Percentiles rank a stretch among this genome's conserved stretches.
Conservation (phyloP, 2,113 vertebrate genomes). For the Dipodomys stephensi region DNA sequence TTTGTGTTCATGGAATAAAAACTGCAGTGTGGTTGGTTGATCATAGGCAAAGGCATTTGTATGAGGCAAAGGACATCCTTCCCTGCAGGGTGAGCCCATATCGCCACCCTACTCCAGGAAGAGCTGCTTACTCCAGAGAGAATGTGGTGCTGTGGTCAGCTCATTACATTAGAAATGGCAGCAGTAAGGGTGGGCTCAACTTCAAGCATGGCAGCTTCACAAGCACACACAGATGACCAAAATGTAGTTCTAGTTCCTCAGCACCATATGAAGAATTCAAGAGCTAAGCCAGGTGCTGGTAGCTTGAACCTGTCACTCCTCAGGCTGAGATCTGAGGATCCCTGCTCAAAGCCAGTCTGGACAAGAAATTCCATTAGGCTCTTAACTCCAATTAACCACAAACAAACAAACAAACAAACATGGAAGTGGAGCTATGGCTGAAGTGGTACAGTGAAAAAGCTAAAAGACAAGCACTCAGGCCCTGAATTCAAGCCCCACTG, state of each 20-base stretch:
- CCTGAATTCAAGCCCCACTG: too few relatives aligned
- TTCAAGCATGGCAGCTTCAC: background rate
- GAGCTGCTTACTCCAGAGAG: background rate
- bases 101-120: too few relatives aligned
- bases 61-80: background rate
- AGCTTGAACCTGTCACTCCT: too few relatives aligned
- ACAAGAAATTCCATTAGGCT: too few relatives aligned
- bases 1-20: conserved; percentile 31
- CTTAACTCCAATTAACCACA: too few relatives aligned
- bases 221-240: background rate
- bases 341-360: too few relatives aligned
- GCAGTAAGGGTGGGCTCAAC: background rate
- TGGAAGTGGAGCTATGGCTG: too few relatives aligned
- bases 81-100: background rate
- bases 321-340: too few relatives aligned
- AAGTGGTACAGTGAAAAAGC: too few relatives aligned
- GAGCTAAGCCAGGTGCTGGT: background rate
- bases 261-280: background rate
- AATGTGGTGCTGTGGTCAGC: background rate
- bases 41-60: background rate
- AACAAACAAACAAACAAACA: too few relatives aligned
- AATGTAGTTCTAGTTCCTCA: background rate
- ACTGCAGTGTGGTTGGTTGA: background rate
- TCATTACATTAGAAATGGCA: background rate
- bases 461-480: too few relatives aligned